Conservation (phyloP, 2,797 vertebrate genomes). For the Molothrus aeneus region DNA sequence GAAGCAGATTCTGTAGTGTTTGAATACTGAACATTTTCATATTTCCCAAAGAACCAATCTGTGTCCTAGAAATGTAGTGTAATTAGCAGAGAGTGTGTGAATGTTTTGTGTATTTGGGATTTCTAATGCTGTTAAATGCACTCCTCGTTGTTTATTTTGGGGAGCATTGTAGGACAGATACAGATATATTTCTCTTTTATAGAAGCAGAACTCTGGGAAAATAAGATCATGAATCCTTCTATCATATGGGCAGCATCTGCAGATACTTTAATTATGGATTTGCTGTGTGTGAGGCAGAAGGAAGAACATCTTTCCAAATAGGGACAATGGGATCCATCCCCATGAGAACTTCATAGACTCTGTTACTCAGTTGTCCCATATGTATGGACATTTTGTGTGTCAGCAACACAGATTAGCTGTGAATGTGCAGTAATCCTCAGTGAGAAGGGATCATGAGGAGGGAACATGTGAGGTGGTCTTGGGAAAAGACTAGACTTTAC, state of each 20-base stretch:
- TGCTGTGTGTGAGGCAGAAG: background rate
- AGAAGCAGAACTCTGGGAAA: background rate
- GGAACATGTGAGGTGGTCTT: background rate
- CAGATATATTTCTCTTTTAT: background rate
- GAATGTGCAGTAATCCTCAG: background rate
- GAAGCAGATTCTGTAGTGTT: background rate
- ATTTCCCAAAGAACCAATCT: background rate
- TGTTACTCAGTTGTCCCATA: background rate
- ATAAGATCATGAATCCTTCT: background rate
- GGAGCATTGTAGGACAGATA: background rate
- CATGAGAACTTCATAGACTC: background rate
- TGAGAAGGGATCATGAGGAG: background rate
- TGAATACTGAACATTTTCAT: background rate
- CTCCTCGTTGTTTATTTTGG: background rate
- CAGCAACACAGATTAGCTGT: rapidly evolving
- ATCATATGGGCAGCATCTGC: background rate
- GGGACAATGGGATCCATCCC: background rate
- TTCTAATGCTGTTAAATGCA: background rate
- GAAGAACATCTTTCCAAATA: background rate
- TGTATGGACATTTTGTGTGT: background rate
- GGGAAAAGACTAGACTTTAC: background rate
- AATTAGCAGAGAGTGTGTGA: background rate
- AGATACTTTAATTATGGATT: background rate
- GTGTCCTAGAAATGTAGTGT: background rate
- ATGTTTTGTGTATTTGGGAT: background rate